Base-by-base conservation (phyloP, 2,113 vertebrate genomes). In the Coryphaenoides rupestris region DNA sequence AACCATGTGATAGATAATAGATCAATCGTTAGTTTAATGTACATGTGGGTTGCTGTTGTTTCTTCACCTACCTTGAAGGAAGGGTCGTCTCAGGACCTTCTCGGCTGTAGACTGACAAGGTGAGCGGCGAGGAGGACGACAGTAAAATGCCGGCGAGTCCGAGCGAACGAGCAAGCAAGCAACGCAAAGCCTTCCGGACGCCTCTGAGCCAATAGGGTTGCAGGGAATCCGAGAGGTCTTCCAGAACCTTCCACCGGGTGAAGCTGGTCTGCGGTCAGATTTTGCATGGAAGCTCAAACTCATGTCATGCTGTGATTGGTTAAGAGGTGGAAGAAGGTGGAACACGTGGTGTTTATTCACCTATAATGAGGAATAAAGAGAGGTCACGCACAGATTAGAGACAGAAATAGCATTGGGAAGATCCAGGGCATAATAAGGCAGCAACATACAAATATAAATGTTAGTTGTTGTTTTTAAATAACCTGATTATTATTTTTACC, bases 171-270 rank as follows among this genome's bases (percentile, higher is more conserved):
- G n/a, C n/a, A n/a, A n/a, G n/a, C n/a, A n/a, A n/a, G n/a, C n/a
- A n/a, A n/a, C n/a, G n/a, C n/a, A 26, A 46, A 22, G 28, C 21
- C 67, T 49, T 23, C 57, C 14, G 21, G 53, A 4, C 19, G 1
- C 6, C 16, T 0, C 1, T 21, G 28, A 73, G 59, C 84, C 84
- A 84, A 83, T 84, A 75, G 72, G 50, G 26, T 28, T 61, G 24
- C 63, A 23, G 58, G 22, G 26, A 60, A 56, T 62, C 28, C 28
- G 19, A 45, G 58, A 40, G 33, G 33, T 40, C 55, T 84, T 86
- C 84, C 62, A 68, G 84, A 46, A 65, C 56, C 19, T 84, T 84
- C 84, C 55, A 16, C 28, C 21, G 9, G 4, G 28, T 33, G 19
- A 19, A 64, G 46, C 62, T 21, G 62, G 56, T 21, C 33, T 64